A percentile compares a stretch with the other conserved stretches of the same genome.
These are phyloP conservation scores for Rallus crepitans DNA, from an alignment of 2,797 vertebrate genomes.

Conservation along the genomic window DNA sequence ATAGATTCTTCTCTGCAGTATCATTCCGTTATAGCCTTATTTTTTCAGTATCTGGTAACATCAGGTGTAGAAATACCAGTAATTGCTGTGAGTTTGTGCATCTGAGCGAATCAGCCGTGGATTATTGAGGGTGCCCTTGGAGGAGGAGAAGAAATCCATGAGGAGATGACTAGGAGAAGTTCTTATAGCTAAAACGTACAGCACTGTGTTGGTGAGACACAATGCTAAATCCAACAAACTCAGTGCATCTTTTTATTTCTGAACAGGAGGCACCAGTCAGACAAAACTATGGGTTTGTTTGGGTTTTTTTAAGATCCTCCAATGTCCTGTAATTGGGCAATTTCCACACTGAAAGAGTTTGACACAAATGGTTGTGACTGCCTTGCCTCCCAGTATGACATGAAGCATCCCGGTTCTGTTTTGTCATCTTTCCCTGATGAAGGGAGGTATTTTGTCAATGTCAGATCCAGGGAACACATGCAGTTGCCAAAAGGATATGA, in stretches of 20 bases:
- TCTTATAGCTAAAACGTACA: neutral
- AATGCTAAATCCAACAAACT: neutral
- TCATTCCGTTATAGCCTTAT: neutral
- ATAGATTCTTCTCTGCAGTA: neutral
- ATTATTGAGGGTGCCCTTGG: neutral
- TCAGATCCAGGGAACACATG: neutral
- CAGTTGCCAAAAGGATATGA: neutral
- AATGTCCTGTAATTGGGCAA: neutral
- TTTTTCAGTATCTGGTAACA: neutral
- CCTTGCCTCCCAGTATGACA: neutral
- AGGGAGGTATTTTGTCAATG: neutral
- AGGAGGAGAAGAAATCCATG: neutral
- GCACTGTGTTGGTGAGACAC: neutral
- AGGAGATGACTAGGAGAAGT: neutral
- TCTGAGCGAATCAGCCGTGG: neutral
- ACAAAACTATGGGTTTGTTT: neutral
- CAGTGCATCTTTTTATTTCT: neutral
- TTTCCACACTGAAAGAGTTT: neutral
- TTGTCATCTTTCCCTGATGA: neutral
- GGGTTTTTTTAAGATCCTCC: neutral
- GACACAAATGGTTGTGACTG: neutral
- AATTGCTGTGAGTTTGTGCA: neutral
- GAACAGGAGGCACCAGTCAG: neutral
- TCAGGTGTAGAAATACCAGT: neutral
- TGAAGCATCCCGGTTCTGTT: neutral